Base-by-base conservation (phyloP, 2,113 vertebrate species). In the Halichoerus grypus region DNA sequence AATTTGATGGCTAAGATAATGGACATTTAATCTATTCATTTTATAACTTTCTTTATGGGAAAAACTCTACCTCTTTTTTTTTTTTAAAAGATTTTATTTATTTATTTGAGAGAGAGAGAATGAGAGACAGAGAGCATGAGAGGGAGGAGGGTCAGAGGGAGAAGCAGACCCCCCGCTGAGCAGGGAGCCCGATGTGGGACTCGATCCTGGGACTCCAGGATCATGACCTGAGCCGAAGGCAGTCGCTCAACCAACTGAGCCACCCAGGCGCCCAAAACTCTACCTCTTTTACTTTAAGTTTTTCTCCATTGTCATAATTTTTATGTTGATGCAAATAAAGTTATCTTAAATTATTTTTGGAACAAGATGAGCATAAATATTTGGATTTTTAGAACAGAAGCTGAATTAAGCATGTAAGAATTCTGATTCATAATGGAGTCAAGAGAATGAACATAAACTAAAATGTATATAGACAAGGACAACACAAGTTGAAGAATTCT, bases 271-370 rank as follows among this genome's bases (percentile, higher is more conserved):
- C 36, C 36, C 36, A 86, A 49, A 89, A 26, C 5, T 19, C n/a
- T 4, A 46, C 46, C 46, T 46, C 51, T 53, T 53, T 74, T 33
- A 57, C 1, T 89, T 83, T 49, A 84, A 67, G 4, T 55, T 88
- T 63, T 76, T 12, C 18, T 46, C 33, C 4, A 53, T 67, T 74
- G 7, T 72, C 9, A 71, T 42, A 77, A 46, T 89, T 97, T 95
- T 93, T 90, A 26, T 94, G 15, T 59, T 39, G 92, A 76, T 65
- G 5, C 42, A 49, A 88, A 67, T 91, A 11, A 71, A 63, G 72
- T 94, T 42, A 86, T 46, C 51, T 67, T 69, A 92, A 90, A 83
- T 82, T 96, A 57, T 61, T 91, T 97, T 95, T 92, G 61, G 33
- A 86, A 51, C 0, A 86, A 74, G 9, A 57, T 59, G 7, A 18